phyloP scores from a whole-genome alignment of 1,140 invertebrate genomes.

The Choristoneura fumiferana region DNA sequence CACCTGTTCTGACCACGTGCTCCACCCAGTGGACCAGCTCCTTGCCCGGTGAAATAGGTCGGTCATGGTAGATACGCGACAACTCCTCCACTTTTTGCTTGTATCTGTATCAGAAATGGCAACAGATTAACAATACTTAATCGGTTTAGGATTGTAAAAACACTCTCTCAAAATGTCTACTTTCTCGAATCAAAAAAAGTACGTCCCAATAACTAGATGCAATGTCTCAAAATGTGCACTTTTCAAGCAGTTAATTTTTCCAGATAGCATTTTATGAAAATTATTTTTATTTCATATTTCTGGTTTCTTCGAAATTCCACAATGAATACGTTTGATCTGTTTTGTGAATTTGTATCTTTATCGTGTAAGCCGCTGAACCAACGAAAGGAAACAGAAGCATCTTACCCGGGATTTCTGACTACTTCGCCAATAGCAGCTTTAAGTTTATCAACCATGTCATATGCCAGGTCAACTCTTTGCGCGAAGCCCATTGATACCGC shows the following conservation, averaged over 20 bases:
- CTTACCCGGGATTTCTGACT: slow-evolving; percentile 37
- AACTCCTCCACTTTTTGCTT: slow-evolving; percentile 27
- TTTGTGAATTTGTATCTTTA: neutral
- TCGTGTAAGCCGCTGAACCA: neutral
- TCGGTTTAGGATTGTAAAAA: slow-evolving; percentile 26
- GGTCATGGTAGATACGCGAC: slow-evolving; percentile 35
- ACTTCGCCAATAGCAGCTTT: slow-evolving; percentile 37
- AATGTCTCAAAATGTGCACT: too few relatives aligned
- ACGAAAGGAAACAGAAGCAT: neutral
- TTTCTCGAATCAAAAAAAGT: too few relatives aligned
- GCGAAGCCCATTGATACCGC: slow-evolving; percentile 54
- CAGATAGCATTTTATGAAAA: too few relatives aligned
- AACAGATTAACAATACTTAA: slow-evolving; percentile 25
- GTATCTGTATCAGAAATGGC: slow-evolving; percentile 33
- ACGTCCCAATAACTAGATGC: too few relatives aligned
- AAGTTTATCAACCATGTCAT: slow-evolving; percentile 28
- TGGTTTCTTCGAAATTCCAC: too few relatives aligned
- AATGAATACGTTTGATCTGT: too few relatives aligned
- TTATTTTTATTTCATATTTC: too few relatives aligned
- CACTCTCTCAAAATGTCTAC: too few relatives aligned
- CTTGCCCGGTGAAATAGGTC: slow-evolving; percentile 30
- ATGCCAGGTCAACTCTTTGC: slow-evolving; percentile 33
- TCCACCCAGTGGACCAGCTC: slow-evolving; percentile 45
- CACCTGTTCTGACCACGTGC: slow-evolving; percentile 35
- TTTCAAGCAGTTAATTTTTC: too few relatives aligned